Conservation (phyloP, 2,888 invertebrate species). For the Lysandra coridon region DNA sequence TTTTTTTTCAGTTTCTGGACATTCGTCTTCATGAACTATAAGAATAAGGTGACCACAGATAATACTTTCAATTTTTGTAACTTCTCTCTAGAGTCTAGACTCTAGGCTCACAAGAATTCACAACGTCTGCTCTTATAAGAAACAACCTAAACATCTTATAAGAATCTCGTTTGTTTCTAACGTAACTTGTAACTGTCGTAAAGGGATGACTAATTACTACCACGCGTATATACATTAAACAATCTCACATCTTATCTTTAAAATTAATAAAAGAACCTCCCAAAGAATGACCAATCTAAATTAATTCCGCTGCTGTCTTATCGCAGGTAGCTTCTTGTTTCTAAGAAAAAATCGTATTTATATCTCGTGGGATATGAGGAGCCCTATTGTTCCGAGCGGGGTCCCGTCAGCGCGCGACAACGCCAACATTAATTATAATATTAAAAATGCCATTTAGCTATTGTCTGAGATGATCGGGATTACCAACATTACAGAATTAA, state of each 20-base stretch:
- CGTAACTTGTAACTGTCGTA: background rate
- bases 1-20: too few species aligned
- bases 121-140: background rate
- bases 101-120: too few species aligned
- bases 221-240: background rate
- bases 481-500: constrained; percentile 60
- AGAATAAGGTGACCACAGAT: too few species aligned
- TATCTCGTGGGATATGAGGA: constrained; percentile 79
- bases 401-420: constrained; percentile 78
- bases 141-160: background rate
- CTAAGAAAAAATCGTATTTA: constrained; percentile 74
- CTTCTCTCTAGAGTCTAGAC: too few species aligned
- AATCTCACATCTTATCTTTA: constrained; percentile 25
- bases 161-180: background rate
- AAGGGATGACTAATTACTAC: constrained; percentile 26
- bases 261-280: constrained; percentile 43
- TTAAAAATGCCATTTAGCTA: constrained; percentile 80
- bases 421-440: constrained; percentile 82
- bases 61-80: too few species aligned
- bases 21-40: too few species aligned
- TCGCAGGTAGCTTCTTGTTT: constrained; percentile 77
- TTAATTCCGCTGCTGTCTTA: constrained; percentile 72
- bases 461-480: constrained; percentile 78
- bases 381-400: constrained; percentile 79
- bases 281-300: constrained; percentile 72